Conservation (phyloP, 2,888 invertebrate genomes). For the Sarcophaga variegata region DNA sequence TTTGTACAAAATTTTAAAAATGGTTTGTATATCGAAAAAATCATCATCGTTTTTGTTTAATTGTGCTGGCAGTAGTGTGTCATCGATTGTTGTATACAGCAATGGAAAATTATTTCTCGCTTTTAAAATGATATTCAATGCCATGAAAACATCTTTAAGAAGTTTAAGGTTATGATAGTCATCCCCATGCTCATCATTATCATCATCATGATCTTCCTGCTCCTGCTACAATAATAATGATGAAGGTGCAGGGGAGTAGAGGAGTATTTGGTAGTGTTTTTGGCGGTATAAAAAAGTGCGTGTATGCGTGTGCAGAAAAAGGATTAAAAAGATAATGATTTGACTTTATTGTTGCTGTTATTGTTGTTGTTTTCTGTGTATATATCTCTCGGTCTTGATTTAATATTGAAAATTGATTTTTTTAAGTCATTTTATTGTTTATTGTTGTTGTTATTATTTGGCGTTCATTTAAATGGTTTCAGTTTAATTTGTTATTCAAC, state of each 20-base stretch:
- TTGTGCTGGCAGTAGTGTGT: too few species aligned
- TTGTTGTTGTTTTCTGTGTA: slow-evolving; percentile 16
- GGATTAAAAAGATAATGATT: slow-evolving; percentile 18
- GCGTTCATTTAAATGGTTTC: slow-evolving; percentile 56
- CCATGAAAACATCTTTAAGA: slow-evolving; percentile 3
- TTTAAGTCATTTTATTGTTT: too few species aligned
- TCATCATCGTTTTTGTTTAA: too few species aligned
- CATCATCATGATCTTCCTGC: neutral
- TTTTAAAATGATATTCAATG: slow-evolving; percentile 17
- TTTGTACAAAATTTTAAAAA: too few species aligned
- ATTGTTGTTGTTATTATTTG: neutral
- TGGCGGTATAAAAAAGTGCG: neutral
- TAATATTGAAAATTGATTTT: slow-evolving; percentile 70
- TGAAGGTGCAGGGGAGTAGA: neutral
- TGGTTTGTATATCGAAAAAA: too few species aligned
- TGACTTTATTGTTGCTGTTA: slow-evolving; percentile 17
- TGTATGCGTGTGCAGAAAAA: slow-evolving; percentile 5
- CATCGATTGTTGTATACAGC: too few species aligned
- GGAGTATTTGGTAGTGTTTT: neutral
- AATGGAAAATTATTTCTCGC: neutral
- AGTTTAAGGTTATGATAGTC: slow-evolving; percentile 8
- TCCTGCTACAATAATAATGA: neutral
- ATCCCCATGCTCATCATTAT: neutral
- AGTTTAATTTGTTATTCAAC: slow-evolving; percentile 65
- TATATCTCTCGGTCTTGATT: slow-evolving; percentile 31